Evolutionary conservation across 2,888 invertebrate genomes (phyloP).

Genomic region (Nematopogon swammerdamellus): DNA sequence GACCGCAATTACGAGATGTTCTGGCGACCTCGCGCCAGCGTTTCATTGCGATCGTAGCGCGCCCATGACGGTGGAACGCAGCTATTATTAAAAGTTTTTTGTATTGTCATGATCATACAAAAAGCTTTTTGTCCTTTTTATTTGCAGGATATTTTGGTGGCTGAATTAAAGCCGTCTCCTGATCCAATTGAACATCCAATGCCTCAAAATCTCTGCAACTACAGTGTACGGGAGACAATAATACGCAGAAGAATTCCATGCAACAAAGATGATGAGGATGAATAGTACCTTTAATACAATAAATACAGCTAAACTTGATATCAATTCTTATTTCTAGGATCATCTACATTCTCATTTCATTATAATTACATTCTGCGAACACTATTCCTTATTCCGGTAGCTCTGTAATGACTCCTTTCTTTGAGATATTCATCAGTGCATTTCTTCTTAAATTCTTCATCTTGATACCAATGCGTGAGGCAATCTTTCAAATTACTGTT

Average conservation of each 20-base stretch:
- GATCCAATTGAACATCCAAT: conserved; percentile 26
- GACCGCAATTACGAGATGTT: too few relatives aligned
- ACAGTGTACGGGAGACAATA: conserved; percentile 62
- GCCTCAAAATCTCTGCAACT: conserved; percentile 50
- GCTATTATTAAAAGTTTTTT: too few relatives aligned
- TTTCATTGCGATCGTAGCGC: too few relatives aligned
- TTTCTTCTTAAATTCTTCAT: conserved; percentile 68
- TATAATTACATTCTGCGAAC: conserved; percentile 33
- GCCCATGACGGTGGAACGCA: too few relatives aligned
- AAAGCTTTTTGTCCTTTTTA: too few relatives aligned
- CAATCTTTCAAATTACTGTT: conserved; percentile 70
- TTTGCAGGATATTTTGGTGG: conserved; percentile 65
- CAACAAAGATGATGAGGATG: conserved; percentile 33
- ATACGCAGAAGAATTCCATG: conserved; percentile 55
- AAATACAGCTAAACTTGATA: conserved; percentile 7
- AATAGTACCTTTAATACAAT: conserved; percentile 17
- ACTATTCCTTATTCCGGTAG: conserved; percentile 70
- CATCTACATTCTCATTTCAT: too few relatives aligned
- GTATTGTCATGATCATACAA: too few relatives aligned
- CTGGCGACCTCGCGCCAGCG: too few relatives aligned
- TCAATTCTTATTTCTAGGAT: conserved; percentile 6
- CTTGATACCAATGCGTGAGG: conserved; percentile 69
- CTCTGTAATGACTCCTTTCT: conserved; percentile 77
- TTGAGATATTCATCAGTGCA: conserved; percentile 79
- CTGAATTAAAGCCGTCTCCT: conserved; percentile 59